phyloP scores from a whole-genome alignment of 2,797 vertebrate genomes.

The Myioborus miniatus region DNA sequence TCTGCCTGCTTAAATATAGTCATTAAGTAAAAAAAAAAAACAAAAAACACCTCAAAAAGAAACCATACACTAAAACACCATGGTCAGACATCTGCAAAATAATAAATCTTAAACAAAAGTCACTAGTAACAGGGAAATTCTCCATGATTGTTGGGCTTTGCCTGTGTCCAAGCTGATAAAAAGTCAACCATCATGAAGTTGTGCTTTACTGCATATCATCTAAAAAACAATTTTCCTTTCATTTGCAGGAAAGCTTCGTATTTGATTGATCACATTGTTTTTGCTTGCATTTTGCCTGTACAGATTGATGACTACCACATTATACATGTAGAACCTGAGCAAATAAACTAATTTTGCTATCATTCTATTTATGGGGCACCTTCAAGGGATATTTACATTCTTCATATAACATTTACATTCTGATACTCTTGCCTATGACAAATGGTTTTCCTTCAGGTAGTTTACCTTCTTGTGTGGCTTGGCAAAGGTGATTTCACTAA shows the following conservation, averaged over 20 bases:
- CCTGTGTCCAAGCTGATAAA: not conserved
- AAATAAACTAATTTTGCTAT: slow-evolving; percentile 5
- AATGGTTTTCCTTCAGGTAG: not conserved
- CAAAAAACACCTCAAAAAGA: not conserved
- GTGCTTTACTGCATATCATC: not conserved
- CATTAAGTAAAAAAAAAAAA: not conserved
- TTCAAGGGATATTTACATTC: slow-evolving; percentile 31
- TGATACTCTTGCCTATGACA: slow-evolving; percentile 1
- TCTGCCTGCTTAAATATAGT: not conserved
- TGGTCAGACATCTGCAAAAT: not conserved
- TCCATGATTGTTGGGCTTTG: not conserved
- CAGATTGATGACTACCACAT: not conserved
- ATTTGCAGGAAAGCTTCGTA: not conserved
- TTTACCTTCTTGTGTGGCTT: slow-evolving; percentile 17
- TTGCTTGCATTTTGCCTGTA: slow-evolving; percentile 18
- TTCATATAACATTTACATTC: slow-evolving; percentile 25
- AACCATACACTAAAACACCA: not conserved
- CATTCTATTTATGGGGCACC: not conserved
- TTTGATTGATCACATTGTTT: slow-evolving; percentile 20
- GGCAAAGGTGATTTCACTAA: slow-evolving; percentile 10
- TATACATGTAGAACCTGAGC: not conserved
- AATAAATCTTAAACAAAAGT: not conserved
- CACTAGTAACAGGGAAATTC: not conserved
- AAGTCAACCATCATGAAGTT: not conserved
- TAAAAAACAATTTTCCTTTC: slow-evolving; percentile 4